Base-by-base conservation (phyloP, 35 echinoderm and acorn worm genomes). In the Heliocidaris tuberculata region DNA sequence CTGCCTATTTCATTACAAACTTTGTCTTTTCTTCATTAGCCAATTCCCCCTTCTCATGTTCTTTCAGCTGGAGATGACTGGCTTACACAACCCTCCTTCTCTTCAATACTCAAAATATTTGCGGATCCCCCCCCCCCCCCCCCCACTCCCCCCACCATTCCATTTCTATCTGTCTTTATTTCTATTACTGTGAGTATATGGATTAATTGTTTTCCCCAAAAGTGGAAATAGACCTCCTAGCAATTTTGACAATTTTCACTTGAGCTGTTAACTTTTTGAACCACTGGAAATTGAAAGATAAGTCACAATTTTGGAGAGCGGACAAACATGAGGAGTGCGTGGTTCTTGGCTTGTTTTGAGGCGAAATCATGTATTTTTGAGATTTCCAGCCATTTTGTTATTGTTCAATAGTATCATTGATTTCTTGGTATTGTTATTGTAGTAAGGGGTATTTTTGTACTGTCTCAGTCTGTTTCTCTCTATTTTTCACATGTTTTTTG, bases 1-100 rank as follows among this genome's bases (percentile, higher is more conserved):
- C 47, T 89, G 87, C 31, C 87, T 89, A 89, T 89, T 89, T 89
- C 31, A 89, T 89, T 89, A 89, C 87, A 89, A 89, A 89, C 87
- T 89, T 89, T 89, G 65, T 78, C 21, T 78, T 78, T 78, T 78
- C 65, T n/a, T 78, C 65, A 78, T 78, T 78, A 78, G 21, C 65
- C 65, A 78, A 78, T 78, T 42, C 35, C 65, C 27, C 65, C 65
- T 27, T 78, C 65, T 78, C 65, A 78, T 78, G 21, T 78, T n/a
- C 65, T 78, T 78, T 78, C 65, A 78, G 19, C 65, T 78, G 19
- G 6, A 78, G 6, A 78, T 78, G 65, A 78, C 65, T 78, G 65
- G 65, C 65, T 15, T 78, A 78, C 65, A 6, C 35, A 78, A 24
- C 65, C 27, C 65, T 78, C 27, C 21, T 78, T 78, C 65, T 78